phyloP scores from a whole-genome alignment of 2,797 vertebrate genomes.

The Cryptoblepharus egeriae region DNA sequence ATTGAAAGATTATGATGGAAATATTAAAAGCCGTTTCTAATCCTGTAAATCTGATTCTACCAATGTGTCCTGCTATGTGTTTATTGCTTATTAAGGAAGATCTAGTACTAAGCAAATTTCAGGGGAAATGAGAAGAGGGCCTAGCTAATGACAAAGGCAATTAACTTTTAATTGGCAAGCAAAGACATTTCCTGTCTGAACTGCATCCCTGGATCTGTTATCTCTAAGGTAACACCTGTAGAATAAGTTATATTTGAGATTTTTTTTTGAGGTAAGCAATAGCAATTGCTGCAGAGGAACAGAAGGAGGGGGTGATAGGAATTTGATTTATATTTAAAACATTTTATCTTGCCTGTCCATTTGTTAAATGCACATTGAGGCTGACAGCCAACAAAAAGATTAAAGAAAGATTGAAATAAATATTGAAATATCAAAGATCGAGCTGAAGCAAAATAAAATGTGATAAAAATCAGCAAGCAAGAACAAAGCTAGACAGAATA shows the following conservation, averaged over 20 bases:
- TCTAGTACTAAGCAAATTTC: slow-evolving; percentile 36
- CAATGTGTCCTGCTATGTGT: not conserved
- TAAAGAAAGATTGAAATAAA: too few species aligned
- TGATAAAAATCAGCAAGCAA: too few species aligned
- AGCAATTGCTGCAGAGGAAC: not conserved
- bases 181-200: not conserved
- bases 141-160: slow-evolving; percentile 41
- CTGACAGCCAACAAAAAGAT: too few species aligned
- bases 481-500: too few species aligned
- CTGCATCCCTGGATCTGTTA: not conserved
- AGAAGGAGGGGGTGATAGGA: not conserved
- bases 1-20: slow-evolving; percentile 38
- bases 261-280: rapidly evolving
- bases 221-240: slow-evolving; percentile 1
- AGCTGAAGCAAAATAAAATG: too few species aligned
- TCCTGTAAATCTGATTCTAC: slow-evolving; percentile 6
- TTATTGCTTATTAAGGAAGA: slow-evolving; percentile 33
- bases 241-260: not conserved
- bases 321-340: not conserved
- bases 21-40: slow-evolving; percentile 35
- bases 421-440: too few species aligned
- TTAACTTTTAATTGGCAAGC: slow-evolving; percentile 50
- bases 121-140: slow-evolving; percentile 30
- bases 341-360: too few species aligned
- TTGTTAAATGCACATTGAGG: too few species aligned